Evolutionary conservation across 2,888 invertebrate genomes (phyloP).

Genomic region (Sycophila texana): DNA sequence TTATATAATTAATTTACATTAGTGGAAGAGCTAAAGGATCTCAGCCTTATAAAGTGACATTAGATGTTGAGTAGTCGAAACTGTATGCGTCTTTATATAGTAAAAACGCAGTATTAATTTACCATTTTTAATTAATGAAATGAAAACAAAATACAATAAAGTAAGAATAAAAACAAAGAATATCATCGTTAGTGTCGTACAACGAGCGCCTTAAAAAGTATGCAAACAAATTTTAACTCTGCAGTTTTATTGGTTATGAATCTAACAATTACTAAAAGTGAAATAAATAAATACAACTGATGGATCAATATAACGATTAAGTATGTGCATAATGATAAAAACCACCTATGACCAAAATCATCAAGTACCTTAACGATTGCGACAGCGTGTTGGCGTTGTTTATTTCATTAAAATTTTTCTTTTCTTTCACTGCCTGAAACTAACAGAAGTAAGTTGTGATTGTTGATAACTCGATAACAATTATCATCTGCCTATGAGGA

Average conservation of each 20-base stretch:
- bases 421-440: conserved; percentile 21
- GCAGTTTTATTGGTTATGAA: conserved; percentile 55
- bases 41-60: conserved; percentile 58
- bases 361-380: conserved; percentile 33
- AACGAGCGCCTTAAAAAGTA: conserved; percentile 57
- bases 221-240: conserved; percentile 50
- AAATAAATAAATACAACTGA: conserved; percentile 56
- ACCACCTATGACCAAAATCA: conserved; percentile 49
- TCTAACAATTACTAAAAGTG: conserved; percentile 48
- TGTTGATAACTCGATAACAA: conserved; percentile 38
- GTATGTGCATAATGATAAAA: conserved; percentile 37
- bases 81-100: conserved; percentile 56
- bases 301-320: conserved; percentile 54
- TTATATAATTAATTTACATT: conserved; percentile 5
- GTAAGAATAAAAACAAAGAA: conserved; percentile 8
- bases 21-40: conserved; percentile 52
- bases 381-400: conserved; percentile 31
- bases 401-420: conserved; percentile 19
- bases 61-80: conserved; percentile 52
- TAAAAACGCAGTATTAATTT: conserved; percentile 47
- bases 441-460: conserved; percentile 25
- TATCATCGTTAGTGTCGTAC: conserved; percentile 56
- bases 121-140: conserved; percentile 31
- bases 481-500: conserved; percentile 22
- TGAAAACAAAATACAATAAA: too few relatives aligned